Evolutionary conservation across 2,888 invertebrate species (phyloP), one percentile per base, ranked within the genome.

Genomic region (Augiades crinisus): DNA sequence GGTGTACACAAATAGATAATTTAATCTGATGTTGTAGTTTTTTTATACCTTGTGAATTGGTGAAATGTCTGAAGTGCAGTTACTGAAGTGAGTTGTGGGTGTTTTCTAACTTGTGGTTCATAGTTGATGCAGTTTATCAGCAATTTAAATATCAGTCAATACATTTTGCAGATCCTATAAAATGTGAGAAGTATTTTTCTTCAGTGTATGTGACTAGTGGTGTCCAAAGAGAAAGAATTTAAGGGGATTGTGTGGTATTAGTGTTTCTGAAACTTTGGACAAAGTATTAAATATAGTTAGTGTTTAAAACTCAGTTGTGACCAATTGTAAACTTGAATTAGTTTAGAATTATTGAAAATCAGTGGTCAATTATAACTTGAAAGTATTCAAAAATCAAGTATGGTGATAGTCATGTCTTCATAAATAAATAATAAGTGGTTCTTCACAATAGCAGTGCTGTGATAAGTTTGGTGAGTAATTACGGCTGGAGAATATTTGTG

Each of bases 1-100:
- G 85, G 84, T 72, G 75, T 68, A 72, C 77, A 67, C 67, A 79
- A 86, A 89, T 88, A 89, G 87, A 90, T 72, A 77, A 80, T 86
- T 78, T 75, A 75, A 77, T 78, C 75, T 69, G 58, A 77, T 66
- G 73, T 77, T 84, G 85, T 88, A 72, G 85, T 88, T 88, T 88
- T 87, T 83, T 84, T 87, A 75, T 62, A 82, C 87, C 87, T 82
- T 79, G 86, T 86, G 83, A 70, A 65, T 67, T 70, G 62, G 80
- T 83, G 78, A 62, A 63, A 36, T 60, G 57, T 54, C 33, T 59
- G 59, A 70, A 72, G 78, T 79, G 80, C 60, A 68, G 67, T 72
- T 72, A 36, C 41, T 37, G 46, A 38, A 55, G 59, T 62, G 59
- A 53, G 52, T 56, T 27, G 45, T 53, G 33, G 37, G 43, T 54